Evolutionary conservation across 2,797 vertebrate species (phyloP).

Genomic region (Scolopax rusticola): DNA sequence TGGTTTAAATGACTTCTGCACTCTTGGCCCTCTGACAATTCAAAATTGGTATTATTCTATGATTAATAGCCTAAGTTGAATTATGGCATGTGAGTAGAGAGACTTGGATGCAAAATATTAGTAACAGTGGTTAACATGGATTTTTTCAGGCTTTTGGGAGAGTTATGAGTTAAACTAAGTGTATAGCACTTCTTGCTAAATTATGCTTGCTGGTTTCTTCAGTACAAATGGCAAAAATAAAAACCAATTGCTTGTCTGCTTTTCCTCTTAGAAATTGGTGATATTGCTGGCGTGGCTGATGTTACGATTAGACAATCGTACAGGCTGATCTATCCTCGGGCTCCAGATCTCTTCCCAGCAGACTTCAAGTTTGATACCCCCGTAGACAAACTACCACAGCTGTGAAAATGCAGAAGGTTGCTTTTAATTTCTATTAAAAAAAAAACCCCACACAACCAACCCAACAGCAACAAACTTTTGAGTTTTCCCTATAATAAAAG

Average conservation of each 20-base stretch:
- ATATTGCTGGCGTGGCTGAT: constrained; percentile 97
- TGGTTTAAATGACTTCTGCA: neutral
- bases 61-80: neutral
- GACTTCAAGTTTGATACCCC: constrained; percentile 99
- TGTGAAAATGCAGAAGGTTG: constrained; percentile 81
- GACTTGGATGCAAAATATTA: neutral
- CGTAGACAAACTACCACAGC: constrained; percentile 96
- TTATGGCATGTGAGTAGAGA: neutral
- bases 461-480: constrained; percentile 30
- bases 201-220: neutral
- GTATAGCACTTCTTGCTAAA: neutral
- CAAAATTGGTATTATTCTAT: neutral
- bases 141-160: neutral
- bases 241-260: neutral
- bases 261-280: constrained; percentile 91
- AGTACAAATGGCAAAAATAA: neutral
- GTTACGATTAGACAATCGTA: constrained; percentile 98
- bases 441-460: neutral
- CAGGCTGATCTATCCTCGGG: constrained; percentile 96
- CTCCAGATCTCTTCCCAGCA: constrained; percentile 95
- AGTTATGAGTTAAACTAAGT: neutral
- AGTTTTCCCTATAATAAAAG: constrained; percentile 77
- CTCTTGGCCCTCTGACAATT: neutral
- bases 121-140: neutral
- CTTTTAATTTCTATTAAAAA: neutral